These are phyloP conservation scores for Metallyticus violacea DNA, from an alignment of 2,888 invertebrate genomes.

Conservation along the genomic window DNA sequence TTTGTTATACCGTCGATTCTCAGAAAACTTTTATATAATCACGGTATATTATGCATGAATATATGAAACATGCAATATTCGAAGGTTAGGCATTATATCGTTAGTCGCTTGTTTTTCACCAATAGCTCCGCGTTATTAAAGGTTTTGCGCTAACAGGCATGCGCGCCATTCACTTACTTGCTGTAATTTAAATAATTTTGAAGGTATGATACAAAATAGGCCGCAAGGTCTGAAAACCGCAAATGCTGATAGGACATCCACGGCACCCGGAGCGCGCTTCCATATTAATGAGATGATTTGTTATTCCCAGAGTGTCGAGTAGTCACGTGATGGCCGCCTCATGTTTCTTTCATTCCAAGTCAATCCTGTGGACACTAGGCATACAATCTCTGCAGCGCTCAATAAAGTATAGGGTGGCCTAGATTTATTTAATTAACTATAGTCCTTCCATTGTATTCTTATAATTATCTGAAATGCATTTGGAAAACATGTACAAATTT, in stretches of 20 bases:
- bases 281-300: background rate
- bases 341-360: background rate
- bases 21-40: too few species aligned
- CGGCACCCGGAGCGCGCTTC: background rate
- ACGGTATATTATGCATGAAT: too few species aligned
- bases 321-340: background rate
- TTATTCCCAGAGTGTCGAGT: background rate
- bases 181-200: background rate
- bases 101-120: too few species aligned
- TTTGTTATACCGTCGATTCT: too few species aligned
- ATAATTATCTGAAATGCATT: background rate
- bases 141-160: background rate
- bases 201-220: background rate
- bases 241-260: background rate
- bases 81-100: too few species aligned
- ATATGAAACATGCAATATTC: too few species aligned
- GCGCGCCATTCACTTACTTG: background rate
- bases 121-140: too few species aligned
- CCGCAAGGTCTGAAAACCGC: background rate
- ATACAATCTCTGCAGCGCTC: background rate
- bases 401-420: too few species aligned
- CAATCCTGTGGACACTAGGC: background rate
- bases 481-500: background rate
- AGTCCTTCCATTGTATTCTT: too few species aligned
- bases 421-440: background rate